phyloP scores from a whole-genome alignment of 2,113 vertebrate genomes.

The Saguinus midas region DNA sequence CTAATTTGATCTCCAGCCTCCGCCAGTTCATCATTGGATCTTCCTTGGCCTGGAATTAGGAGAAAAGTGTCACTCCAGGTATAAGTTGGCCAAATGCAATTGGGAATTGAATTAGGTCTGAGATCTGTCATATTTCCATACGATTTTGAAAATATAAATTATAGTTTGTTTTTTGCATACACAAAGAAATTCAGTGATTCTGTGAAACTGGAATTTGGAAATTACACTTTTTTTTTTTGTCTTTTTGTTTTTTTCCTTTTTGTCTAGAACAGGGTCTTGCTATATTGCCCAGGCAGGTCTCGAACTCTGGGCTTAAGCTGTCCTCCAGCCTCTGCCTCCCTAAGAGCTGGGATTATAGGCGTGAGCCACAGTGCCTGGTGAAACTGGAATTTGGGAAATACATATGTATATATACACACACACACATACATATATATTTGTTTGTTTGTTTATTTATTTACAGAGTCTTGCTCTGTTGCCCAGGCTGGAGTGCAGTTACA shows the following conservation, averaged over 20 bases:
- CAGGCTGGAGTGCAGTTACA: not conserved
- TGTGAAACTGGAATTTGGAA: not conserved
- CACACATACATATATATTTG: not conserved
- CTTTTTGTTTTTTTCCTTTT: too few species aligned
- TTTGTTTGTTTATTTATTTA: too few species aligned
- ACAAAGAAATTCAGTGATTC: not conserved
- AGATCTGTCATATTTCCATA: not conserved
- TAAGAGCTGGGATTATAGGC: too few species aligned
- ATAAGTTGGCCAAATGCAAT: not conserved
- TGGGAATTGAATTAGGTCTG: not conserved
- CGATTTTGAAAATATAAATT: not conserved
- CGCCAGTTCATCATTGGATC: not conserved
- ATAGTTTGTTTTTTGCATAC: not conserved
- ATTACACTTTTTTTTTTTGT: too few species aligned
- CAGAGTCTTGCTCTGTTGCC: not conserved
- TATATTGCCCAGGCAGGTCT: too few species aligned
- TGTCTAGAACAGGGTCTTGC: too few species aligned
- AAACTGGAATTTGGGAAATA: slow-evolving; percentile 12
- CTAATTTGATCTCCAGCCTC: not conserved
- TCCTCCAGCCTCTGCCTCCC: too few species aligned
- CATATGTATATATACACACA: not conserved
- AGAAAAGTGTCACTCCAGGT: not conserved
- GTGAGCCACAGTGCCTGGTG: not conserved
- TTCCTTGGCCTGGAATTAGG: not conserved
- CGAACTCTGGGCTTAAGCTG: too few species aligned